Evolutionary conservation across 2,797 vertebrate species (phyloP).

Genomic region (Graptemys geographica): DNA sequence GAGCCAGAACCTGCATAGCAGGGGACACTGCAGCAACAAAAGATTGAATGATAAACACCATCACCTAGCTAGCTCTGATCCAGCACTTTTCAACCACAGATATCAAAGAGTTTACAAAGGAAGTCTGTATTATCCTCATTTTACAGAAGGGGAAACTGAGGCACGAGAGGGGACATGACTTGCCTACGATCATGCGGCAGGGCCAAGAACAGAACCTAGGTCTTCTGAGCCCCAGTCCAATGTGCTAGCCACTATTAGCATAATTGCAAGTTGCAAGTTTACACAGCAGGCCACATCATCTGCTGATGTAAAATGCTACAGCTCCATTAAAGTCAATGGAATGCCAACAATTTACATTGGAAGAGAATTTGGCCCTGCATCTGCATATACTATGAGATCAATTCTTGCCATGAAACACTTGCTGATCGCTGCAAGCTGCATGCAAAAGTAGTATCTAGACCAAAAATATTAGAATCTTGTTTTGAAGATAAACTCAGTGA

Average conservation of each 20-base stretch:
- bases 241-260: not conserved
- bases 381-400: not conserved
- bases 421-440: not conserved
- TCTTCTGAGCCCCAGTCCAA: too few species aligned
- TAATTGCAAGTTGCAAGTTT: not conserved
- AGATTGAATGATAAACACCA: not conserved
- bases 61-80: not conserved
- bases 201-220: not conserved
- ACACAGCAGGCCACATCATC: not conserved
- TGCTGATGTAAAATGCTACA: not conserved
- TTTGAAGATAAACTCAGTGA: not conserved
- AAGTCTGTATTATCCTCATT: not conserved
- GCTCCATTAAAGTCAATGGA: not conserved
- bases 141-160: not conserved
- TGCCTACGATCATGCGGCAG: not conserved
- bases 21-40: not conserved
- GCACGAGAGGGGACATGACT: not conserved
- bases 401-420: not conserved
- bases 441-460: not conserved
- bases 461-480: not conserved
- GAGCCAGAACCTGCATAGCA: not conserved
- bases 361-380: not conserved
- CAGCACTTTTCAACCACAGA: not conserved
- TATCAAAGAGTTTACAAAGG: not conserved
- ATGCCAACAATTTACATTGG: not conserved